phyloP scores from a whole-genome alignment of 2,888 invertebrate genomes.

The Hermodice carunculata region DNA sequence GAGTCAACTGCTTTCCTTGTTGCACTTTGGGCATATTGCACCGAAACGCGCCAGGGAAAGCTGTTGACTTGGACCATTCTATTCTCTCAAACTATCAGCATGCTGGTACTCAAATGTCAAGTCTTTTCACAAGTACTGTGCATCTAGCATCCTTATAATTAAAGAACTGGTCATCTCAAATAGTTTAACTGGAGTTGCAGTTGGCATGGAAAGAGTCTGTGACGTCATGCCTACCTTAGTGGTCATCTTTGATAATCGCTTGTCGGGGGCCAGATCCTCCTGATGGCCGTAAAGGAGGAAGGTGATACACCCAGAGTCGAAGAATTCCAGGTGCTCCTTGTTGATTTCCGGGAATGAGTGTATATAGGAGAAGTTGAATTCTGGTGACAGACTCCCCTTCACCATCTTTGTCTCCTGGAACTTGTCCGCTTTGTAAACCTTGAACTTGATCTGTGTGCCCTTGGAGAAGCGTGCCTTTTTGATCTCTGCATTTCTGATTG shows the following conservation, averaged over 20 bases:
- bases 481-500: conserved; percentile 55
- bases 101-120: no score
- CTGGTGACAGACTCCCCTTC: conserved; percentile 59
- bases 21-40: no score
- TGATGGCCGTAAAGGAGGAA: conserved; percentile 68
- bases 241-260: conserved; percentile 63
- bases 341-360: conserved; percentile 56
- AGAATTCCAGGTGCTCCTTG: conserved; percentile 67
- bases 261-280: conserved; percentile 61
- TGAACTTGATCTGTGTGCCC: conserved; percentile 63
- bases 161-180: no score
- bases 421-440: conserved; percentile 56
- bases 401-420: conserved; percentile 57
- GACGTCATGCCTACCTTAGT: conserved; percentile 66
- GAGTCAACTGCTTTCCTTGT: no score
- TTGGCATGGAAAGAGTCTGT: no score
- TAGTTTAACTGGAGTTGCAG: no score
- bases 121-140: no score
- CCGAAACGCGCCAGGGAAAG: no score
- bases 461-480: conserved; percentile 63
- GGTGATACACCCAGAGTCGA: conserved; percentile 66
- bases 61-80: no score
- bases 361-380: conserved; percentile 57
- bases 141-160: no score
- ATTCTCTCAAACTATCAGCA: no score